Evolutionary conservation across 1,140 invertebrate species (phyloP).

Genomic region (Caenorhabditis tropicalis): DNA sequence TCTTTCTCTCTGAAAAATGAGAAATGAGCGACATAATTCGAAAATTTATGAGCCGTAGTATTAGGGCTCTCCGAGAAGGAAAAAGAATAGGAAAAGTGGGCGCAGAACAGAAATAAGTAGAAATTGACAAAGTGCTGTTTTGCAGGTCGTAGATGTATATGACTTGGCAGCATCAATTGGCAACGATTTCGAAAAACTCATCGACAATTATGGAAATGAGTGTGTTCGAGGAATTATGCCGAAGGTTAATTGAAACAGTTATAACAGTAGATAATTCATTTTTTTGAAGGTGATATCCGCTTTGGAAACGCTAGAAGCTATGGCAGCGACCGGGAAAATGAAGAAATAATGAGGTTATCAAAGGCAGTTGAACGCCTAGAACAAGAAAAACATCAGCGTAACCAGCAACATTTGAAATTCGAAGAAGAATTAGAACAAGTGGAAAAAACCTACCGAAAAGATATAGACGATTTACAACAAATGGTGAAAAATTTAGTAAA

Average conservation of each 20-base stretch:
- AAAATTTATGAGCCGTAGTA: conserved; percentile 44
- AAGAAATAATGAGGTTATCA: conserved; percentile 81
- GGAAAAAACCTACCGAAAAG: conserved; percentile 68
- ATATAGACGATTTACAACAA: conserved; percentile 66
- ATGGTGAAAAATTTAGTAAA: conserved; percentile 58
- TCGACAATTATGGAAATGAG: conserved; percentile 87
- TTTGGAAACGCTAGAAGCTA: conserved; percentile 88
- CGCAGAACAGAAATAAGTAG: too few relatives aligned
- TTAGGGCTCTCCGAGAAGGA: background rate
- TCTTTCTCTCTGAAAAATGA: conserved; percentile 29
- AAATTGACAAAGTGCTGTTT: conserved; percentile 16
- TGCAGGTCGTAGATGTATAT: conserved; percentile 88
- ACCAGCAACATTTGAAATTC: conserved; percentile 59
- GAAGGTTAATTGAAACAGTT: conserved; percentile 79
- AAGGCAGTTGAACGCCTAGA: conserved; percentile 86
- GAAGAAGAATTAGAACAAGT: conserved; percentile 69
- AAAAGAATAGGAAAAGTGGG: background rate
- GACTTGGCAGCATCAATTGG: conserved; percentile 96
- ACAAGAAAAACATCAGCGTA: conserved; percentile 79
- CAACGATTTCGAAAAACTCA: conserved; percentile 94
- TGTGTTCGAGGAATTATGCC: conserved; percentile 87
- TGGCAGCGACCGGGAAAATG: conserved; percentile 88
- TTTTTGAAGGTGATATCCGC: conserved; percentile 77
- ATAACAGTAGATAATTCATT: background rate
- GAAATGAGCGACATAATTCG: conserved; percentile 27